Evolutionary conservation across 2,888 invertebrate genomes (phyloP).

Genomic region (Thereva nobilitata): DNA sequence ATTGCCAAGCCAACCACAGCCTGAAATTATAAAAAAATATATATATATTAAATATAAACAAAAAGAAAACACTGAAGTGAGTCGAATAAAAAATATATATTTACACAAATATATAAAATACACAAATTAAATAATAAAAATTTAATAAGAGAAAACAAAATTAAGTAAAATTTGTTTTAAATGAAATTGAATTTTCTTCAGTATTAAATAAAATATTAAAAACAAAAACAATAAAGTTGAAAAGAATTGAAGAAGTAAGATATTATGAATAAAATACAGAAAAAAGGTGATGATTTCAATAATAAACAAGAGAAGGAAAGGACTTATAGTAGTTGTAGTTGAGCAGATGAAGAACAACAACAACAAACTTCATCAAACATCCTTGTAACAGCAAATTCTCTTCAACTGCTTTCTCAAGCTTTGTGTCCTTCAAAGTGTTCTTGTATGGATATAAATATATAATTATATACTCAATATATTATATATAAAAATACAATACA

Average conservation of each 20-base stretch:
- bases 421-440: too few relatives aligned
- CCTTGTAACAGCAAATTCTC: background rate
- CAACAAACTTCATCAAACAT: background rate
- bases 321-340: conserved; percentile 11
- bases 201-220: conserved; percentile 22
- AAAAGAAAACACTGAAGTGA: conserved; percentile 20
- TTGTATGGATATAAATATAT: too few relatives aligned
- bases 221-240: conserved; percentile 13
- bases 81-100: conserved; percentile 6
- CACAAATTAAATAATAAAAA: too few relatives aligned
- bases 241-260: too few relatives aligned
- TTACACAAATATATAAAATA: too few relatives aligned
- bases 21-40: too few relatives aligned
- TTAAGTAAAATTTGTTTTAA: too few relatives aligned
- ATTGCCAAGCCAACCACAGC: conserved; percentile 13
- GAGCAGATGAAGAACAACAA: conserved; percentile 17
- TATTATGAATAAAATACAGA: too few relatives aligned
- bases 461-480: too few relatives aligned
- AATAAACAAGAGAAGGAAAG: conserved; percentile 11
- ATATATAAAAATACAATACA: too few relatives aligned
- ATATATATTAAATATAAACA: background rate
- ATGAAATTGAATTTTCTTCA: conserved; percentile 16
- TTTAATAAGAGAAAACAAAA: too few relatives aligned
- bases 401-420: too few relatives aligned
- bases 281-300: background rate